Conservation (phyloP, 1,140 invertebrate genomes). For the Drosophila lacteicornis region DNA sequence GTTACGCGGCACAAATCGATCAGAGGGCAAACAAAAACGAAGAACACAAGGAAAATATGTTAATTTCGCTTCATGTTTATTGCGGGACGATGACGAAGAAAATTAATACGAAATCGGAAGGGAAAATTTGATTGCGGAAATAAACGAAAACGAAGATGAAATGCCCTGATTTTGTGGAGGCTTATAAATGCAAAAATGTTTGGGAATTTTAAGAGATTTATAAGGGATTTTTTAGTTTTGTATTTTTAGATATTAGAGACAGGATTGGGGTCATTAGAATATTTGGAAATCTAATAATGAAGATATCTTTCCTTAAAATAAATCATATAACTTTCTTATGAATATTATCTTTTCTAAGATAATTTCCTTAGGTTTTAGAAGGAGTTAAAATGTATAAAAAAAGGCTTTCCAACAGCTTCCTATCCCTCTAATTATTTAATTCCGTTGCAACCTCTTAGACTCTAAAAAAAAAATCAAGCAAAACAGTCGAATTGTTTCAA, state of each 20-base stretch:
- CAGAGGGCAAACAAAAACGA: constrained; percentile 55
- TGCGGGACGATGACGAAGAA: constrained; percentile 62
- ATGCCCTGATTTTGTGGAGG: constrained; percentile 39
- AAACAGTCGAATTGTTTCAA: background rate
- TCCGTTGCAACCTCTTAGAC: background rate
- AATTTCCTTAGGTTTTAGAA: too few relatives aligned
- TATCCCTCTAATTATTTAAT: background rate
- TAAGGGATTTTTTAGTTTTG: background rate
- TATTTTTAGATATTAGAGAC: background rate
- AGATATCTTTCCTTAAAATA: too few relatives aligned
- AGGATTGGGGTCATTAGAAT: too few relatives aligned
- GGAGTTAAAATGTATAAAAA: background rate
- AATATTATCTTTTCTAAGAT: too few relatives aligned
- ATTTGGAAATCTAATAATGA: too few relatives aligned
- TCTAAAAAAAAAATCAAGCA: background rate
- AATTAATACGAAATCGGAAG: constrained; percentile 68
- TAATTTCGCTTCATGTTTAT: constrained; percentile 75
- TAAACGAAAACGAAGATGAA: constrained; percentile 43
- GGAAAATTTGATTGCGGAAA: constrained; percentile 7
- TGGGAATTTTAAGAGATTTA: background rate
- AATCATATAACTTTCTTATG: rapidly evolving
- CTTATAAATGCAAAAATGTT: background rate
- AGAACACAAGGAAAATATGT: constrained; percentile 64
- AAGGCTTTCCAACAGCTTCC: too few relatives aligned
- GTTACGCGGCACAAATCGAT: constrained; percentile 71